Evolutionary conservation across 2,113 vertebrate genomes (phyloP), one percentile per base, ranked within the genome.

Genomic region (Limanda limanda): DNA sequence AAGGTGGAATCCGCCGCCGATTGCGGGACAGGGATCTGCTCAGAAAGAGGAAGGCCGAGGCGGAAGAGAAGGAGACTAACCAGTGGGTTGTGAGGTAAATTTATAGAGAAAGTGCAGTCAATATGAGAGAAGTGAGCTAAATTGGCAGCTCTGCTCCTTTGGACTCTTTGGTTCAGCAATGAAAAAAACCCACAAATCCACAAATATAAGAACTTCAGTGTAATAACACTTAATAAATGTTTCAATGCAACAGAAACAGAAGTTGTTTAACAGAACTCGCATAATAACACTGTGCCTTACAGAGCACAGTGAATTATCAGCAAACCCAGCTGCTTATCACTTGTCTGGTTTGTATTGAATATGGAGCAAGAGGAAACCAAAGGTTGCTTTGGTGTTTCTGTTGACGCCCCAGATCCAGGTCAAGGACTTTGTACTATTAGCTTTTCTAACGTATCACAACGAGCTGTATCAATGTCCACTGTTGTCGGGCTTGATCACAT

Each of bases 41-140:
- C 73, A 95, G 87, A 71, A 98, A 96, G 87, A 97, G 95, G 85
- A 98, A 92, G 88, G 96, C 94, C 0, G 96, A 97, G 92, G 95
- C 93, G 0, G 90, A 95, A 63, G 95, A 96, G 70, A 97, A 95
- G 89, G 93, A 96, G 6, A 95, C 92, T 56, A 72, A 90, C 76
- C 95, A 96, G 86, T 97, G 96, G 96, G 84, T 95, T 89, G 86
- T 92, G 59, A 94, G 96, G 97, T 98, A 98, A 92, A 92, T 89
- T 78, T 87, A 57, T 68, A 13, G 18, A 76, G 6, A 63, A 65
- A 74, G 7, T n/a, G 68, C 52, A 67, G 60, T 76, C 11, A 54
- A 68, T 52, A n/a, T 74, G 40, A 56, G 47, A 21, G 17, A 23
- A 56, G 56, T 66, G 58, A 67, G 45, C 23, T 68, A 59, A 2